Percentiles rank a stretch among this genome's conserved stretches.
These are phyloP conservation scores for Glomeris maerens DNA, from an alignment of 1,140 invertebrate genomes.

Conservation along the genomic window DNA sequence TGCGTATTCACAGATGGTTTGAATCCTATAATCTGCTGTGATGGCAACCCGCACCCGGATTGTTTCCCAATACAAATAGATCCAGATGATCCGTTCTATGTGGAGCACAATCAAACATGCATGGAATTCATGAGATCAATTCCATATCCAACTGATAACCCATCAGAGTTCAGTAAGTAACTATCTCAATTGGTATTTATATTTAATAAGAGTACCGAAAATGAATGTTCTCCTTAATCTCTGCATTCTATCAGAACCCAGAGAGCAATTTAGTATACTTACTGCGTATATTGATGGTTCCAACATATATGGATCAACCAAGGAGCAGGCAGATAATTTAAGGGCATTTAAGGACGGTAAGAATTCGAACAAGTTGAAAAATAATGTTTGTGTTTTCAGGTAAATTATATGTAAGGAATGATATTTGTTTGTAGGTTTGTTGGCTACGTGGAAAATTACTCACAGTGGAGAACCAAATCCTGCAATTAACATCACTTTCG, in stretches of 20 bases:
- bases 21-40: not conserved
- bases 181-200: too few relatives aligned
- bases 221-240: conserved; percentile 22
- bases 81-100: conserved; percentile 18
- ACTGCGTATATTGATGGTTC: conserved; percentile 56
- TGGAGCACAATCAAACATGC: conserved; percentile 35
- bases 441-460: not conserved
- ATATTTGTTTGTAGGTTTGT: not conserved
- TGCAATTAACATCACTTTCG: not conserved
- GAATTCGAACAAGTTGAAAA: too few relatives aligned
- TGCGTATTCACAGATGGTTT: not conserved
- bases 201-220: not conserved
- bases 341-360: conserved; percentile 17
- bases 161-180: too few relatives aligned
- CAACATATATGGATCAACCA: conserved; percentile 50
- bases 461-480: not conserved
- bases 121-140: conserved; percentile 69
- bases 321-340: conserved; percentile 31
- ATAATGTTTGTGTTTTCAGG: not conserved
- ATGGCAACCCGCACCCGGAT: conserved; percentile 45
- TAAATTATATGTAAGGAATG: not conserved
- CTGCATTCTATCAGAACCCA: conserved; percentile 19
- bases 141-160: conserved; percentile 43
- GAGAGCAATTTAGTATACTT: conserved; percentile 50
- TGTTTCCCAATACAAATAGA: conserved; percentile 53